These are phyloP conservation scores for Osmerus mordax DNA, from an alignment of 2,113 vertebrate species.

Conservation along the genomic window DNA sequence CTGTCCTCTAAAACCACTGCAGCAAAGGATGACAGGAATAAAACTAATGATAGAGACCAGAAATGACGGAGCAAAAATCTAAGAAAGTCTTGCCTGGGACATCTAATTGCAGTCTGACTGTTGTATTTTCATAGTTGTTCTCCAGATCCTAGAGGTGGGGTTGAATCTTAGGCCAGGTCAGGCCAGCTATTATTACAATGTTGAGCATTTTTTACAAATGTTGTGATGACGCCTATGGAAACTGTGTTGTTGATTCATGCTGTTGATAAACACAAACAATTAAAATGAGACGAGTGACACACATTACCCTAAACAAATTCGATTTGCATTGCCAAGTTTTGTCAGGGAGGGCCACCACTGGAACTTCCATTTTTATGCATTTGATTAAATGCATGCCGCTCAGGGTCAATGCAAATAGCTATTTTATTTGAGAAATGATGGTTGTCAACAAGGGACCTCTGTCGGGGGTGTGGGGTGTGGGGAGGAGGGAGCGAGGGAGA, in stretches of 20 bases:
- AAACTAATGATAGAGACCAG: conserved; percentile 23
- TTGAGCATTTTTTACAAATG: too few species aligned
- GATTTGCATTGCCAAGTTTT: too few species aligned
- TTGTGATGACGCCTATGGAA: too few species aligned
- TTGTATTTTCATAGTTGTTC: not conserved
- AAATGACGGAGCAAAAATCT: conserved; percentile 24
- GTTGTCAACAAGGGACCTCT: conserved; percentile 62
- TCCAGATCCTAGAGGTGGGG: too few species aligned
- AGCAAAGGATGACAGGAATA: conserved; percentile 25
- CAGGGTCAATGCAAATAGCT: conserved; percentile 30
- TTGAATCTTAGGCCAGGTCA: too few species aligned
- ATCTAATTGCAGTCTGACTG: conserved; percentile 23
- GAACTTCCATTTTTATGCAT: not conserved
- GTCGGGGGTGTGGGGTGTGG: conserved; percentile 25
- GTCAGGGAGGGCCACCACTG: not conserved
- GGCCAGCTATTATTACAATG: too few species aligned
- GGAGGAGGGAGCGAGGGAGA: conserved; percentile 2
- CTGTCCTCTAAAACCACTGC: conserved; percentile 6
- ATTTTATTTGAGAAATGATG: conserved; percentile 51
- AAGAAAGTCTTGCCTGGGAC: conserved; percentile 23
- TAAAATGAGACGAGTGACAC: too few species aligned
- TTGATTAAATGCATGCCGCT: conserved; percentile 14
- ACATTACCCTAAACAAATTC: too few species aligned
- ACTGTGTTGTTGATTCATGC: too few species aligned
- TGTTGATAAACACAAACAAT: too few species aligned